Base-by-base conservation (phyloP, 2,888 invertebrate species). In the Drosophila lacicola region DNA sequence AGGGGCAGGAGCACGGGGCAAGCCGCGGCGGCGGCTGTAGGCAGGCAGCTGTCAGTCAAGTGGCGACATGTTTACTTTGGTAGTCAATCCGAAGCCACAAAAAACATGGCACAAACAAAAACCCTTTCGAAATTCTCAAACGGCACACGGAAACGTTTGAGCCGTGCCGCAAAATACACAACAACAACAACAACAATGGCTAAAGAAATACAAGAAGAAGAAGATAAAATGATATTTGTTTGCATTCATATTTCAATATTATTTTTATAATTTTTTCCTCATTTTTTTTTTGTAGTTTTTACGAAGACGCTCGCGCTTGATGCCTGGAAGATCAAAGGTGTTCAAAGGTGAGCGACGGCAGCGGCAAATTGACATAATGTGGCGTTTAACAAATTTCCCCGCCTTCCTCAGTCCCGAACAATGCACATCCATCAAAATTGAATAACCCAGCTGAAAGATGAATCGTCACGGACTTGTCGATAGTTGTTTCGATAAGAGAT, bases 301-400 rank as follows among this genome's bases (percentile, higher is more conserved):
- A 46, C 19, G 29, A 74, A 77, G 80, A 66, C 61, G 79, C 58
- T 25, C 47, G 68, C 68, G 66, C 58, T 55, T 49, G 67, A 80
- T 82, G 80, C 44, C 33, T 61, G 51, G 25, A 51, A 69, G 84
- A 81, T 80, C 77, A 84, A 85, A 83, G 78, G 67, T 76, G 78
- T 66, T 74, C 82, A 81, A 82, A 87, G 80, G 70, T 78, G 75
- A 70, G 78, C 85, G 73, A 63, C 63, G 39, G 14, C 64, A 41
- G 17, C 88, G 88, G 78, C 84, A 84, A 88, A 88, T 88, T 91
- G 91, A 91, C 91, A 91, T 91, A 91, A 91, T 91, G 90, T 91
- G 90, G 90, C 91, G 90, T 91, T 91, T 90, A 90, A 90, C 87
- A 89, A 90, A 89, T 82, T 83, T 79, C 73, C 62, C 13, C 39